These are phyloP conservation scores for Folsomia candida DNA, from an alignment of 2,888 invertebrate species.

Conservation along the genomic window DNA sequence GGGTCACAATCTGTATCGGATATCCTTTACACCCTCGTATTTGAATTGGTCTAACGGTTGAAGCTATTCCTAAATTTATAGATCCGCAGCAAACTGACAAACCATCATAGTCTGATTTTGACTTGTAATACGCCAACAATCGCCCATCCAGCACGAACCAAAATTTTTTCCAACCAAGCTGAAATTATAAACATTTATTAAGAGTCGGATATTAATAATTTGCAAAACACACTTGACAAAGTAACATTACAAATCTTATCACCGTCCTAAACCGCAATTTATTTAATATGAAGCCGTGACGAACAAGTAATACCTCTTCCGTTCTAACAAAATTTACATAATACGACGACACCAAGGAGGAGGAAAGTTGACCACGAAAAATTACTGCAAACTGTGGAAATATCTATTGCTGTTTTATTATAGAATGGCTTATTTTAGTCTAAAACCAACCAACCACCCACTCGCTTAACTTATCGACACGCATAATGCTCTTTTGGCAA, in stretches of 20 bases:
- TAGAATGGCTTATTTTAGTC: too few relatives aligned
- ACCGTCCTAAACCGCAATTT: background rate
- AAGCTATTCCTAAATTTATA: slow-evolving; percentile 54
- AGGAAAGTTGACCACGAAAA: background rate
- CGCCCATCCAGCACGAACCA: slow-evolving; percentile 62
- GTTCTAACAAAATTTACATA: too few relatives aligned
- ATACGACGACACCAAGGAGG: background rate
- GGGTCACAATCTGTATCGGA: slow-evolving; percentile 46
- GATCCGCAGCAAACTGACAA: slow-evolving; percentile 60
- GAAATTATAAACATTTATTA: slow-evolving; percentile 39
- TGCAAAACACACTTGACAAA: background rate
- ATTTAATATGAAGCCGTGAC: background rate
- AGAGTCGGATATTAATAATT: background rate
- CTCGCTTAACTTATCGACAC: too few relatives aligned
- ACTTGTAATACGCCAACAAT: slow-evolving; percentile 59
- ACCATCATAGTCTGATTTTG: slow-evolving; percentile 58
- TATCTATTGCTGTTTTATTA: too few relatives aligned
- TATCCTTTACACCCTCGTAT: slow-evolving; percentile 46
- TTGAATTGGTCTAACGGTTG: slow-evolving; percentile 46
- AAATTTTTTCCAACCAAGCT: slow-evolving; percentile 59
- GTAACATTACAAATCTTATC: background rate
- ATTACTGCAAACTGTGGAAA: too few relatives aligned
- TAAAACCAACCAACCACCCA: too few relatives aligned
- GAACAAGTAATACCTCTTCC: background rate
- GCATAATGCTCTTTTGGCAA: too few relatives aligned